These are phyloP conservation scores for Apocheima hispidaria DNA, from an alignment of 2,888 invertebrate species.

Conservation along the genomic window DNA sequence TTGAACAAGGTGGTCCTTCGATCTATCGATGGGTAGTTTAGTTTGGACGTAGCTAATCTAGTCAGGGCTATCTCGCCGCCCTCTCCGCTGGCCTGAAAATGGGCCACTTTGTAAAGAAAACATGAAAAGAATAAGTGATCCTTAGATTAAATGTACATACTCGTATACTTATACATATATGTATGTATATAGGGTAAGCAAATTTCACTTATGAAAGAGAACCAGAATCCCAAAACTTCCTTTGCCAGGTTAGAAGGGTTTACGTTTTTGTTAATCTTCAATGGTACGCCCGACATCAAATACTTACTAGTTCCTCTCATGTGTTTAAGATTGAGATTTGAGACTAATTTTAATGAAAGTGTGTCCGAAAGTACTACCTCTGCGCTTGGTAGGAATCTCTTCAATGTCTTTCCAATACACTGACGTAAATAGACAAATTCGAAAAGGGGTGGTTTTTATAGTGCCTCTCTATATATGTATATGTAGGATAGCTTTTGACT, in stretches of 20 bases:
- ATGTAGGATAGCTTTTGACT: not conserved
- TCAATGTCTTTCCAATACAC: constrained; percentile 11
- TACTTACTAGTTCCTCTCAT: constrained; percentile 2
- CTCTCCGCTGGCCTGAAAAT: not conserved
- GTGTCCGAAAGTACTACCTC: constrained; percentile 14
- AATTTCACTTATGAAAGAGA: not conserved
- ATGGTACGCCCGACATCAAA: constrained; percentile 9
- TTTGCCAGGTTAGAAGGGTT: constrained; percentile 8
- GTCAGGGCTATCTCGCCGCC: not conserved
- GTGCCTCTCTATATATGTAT: not conserved
- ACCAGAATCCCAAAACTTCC: not conserved
- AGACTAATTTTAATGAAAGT: constrained; percentile 31
- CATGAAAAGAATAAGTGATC: constrained; percentile 12
- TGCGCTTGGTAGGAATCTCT: constrained; percentile 1
- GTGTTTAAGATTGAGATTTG: constrained; percentile 9
- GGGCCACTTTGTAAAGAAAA: constrained; percentile 7
- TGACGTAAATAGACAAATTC: not conserved
- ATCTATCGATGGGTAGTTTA: constrained; percentile 4
- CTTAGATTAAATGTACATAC: not conserved
- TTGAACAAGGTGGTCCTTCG: constrained; percentile 1
- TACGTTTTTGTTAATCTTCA: constrained; percentile 3
- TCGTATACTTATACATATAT: no score
- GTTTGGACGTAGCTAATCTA: not conserved
- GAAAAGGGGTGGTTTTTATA: constrained; percentile 1
- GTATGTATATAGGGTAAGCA: constrained; percentile 1